Evolutionary conservation across 2,797 vertebrate species (phyloP), one percentile per base, ranked within the genome.

Genomic region (Thalassophryne amazonica): DNA sequence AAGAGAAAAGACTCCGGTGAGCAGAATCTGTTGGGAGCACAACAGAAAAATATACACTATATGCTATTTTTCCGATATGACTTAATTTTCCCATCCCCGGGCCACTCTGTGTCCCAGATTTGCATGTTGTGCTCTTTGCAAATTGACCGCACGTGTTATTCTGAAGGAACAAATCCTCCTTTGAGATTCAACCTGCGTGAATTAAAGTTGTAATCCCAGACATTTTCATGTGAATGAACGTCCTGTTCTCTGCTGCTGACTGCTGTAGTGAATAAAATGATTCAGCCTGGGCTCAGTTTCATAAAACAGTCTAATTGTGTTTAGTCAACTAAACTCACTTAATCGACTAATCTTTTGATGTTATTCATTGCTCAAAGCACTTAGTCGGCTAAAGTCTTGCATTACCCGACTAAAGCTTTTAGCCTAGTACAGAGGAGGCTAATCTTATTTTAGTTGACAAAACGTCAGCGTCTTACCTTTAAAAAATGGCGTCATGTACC

Each of bases 71-170:
- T 28, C 29, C 51, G 52, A 70, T 71, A 63, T 40, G 35, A 56
- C 41, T 60, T 53, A 28, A 71, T 68, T 60, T 69, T 16, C 30
- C 16, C 14, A 8, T 69, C 39, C 68, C 0, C 17, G 23, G 62
- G 62, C 51, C 39, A 43, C 17, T 18, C 39, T 33, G 36, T 37
- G 32, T 62, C 70, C 76, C 21, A 80, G 58, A 82, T 81, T 69
- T 72, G 36, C 33, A 37, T 50, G 39, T 50, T 56, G 43, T 61
- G 37, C 35, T 45, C 57, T 33, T 40, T 62, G 42, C 38, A 49
- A 49, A 56, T 56, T 7, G 24, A 38, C 37, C 40, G 59, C 66
- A 69, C 30, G 13, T 66, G 55, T 62, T 28, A 27, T 66, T 60
- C 19, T 3, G 37, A 62, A 50, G 29, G 55, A 49, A 58, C 65